These are phyloP conservation scores for Argyresthia albistria DNA, from an alignment of 2,888 invertebrate species.

Conservation along the genomic window DNA sequence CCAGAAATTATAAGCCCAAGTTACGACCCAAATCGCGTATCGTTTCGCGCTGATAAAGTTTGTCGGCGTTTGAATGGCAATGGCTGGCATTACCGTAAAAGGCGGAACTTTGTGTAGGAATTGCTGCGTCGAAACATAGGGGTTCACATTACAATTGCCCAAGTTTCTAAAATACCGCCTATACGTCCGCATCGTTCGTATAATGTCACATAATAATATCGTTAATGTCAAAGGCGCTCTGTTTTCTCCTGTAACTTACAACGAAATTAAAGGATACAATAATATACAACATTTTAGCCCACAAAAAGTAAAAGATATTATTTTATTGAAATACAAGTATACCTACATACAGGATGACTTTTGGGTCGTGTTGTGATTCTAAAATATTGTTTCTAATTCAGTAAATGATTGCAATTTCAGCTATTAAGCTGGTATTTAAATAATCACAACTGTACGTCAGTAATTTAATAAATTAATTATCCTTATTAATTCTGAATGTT, in stretches of 20 bases:
- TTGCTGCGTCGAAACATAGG: constrained; percentile 65
- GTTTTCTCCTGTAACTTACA: not conserved
- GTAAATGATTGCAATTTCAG: no score
- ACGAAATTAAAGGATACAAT: not conserved
- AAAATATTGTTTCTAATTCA: no score
- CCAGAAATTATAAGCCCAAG: constrained; percentile 5
- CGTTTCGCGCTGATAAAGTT: constrained; percentile 69
- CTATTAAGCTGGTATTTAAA: no score
- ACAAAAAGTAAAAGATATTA: no score
- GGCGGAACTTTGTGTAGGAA: constrained; percentile 66
- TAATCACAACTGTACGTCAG: no score
- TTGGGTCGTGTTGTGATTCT: no score
- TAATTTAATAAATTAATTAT: no score
- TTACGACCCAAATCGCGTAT: constrained; percentile 37
- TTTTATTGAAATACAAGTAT: no score
- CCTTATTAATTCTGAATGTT: no score
- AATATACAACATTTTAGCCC: no score
- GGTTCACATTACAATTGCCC: constrained; percentile 67
- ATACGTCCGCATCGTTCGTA: constrained; percentile 52
- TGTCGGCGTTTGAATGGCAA: constrained; percentile 69
- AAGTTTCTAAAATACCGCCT: constrained; percentile 65
- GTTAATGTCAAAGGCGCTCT: constrained; percentile 25
- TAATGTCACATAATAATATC: constrained; percentile 62
- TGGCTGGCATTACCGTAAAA: constrained; percentile 72
- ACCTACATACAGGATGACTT: no score